These are phyloP conservation scores for Ambastaia sidthimunki DNA, from an alignment of 2,797 vertebrate species.

Conservation along the genomic window DNA sequence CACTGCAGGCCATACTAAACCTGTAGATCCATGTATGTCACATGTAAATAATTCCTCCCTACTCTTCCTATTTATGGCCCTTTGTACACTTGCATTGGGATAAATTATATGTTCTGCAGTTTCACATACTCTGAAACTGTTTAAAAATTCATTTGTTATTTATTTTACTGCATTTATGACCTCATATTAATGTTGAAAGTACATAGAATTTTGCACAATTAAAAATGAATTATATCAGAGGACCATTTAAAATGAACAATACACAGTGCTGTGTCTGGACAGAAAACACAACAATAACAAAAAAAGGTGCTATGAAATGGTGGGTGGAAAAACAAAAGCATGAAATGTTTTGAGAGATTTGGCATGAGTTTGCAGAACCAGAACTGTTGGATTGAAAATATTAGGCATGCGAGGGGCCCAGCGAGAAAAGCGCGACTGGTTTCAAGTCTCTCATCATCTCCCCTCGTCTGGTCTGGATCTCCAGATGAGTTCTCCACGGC, in stretches of 20 bases:
- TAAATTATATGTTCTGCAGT: not conserved
- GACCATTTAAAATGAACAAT: not conserved
- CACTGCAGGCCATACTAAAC: not conserved
- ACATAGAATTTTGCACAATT: not conserved
- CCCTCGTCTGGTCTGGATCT: constrained; percentile 62
- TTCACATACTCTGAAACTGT: not conserved
- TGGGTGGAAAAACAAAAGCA: constrained; percentile 46
- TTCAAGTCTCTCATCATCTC: constrained; percentile 59
- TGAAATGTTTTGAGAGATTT: constrained; percentile 55
- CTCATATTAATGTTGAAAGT: too few relatives aligned
- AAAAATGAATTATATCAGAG: not conserved
- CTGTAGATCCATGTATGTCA: not conserved
- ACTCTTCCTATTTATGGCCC: too few relatives aligned
- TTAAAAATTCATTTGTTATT: not conserved
- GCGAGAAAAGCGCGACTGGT: constrained; percentile 63
- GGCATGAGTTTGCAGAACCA: constrained; percentile 63
- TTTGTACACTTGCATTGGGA: not conserved
- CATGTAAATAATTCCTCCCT: too few relatives aligned
- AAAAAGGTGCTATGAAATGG: constrained; percentile 37
- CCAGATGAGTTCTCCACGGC: constrained; percentile 65
- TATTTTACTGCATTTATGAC: too few relatives aligned
- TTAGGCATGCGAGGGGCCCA: constrained; percentile 65
- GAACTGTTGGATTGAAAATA: constrained; percentile 65
- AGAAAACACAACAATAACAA: constrained; percentile 20
- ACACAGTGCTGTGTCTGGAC: not conserved